Base-by-base conservation (phyloP, 2,888 invertebrate species). In the Andrena chrysosceles region DNA sequence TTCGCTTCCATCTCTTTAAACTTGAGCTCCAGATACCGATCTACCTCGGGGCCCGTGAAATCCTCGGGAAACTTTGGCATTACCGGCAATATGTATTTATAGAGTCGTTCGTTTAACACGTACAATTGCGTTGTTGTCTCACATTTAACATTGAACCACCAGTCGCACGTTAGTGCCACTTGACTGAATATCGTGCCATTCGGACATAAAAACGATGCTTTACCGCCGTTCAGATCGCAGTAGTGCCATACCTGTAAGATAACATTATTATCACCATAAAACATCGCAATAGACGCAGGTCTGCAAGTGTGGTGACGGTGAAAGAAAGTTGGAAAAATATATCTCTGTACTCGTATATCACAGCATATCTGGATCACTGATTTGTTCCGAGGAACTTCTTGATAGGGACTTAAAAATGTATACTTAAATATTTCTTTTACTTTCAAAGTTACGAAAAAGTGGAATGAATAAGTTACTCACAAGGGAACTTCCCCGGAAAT, bases 111-210 rank as follows among this genome's bases (percentile, higher is more conserved):
- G 90, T 98, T 98, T 4, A 98, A 95, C 2, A 98, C 98, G 93
- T 98, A 98, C 0, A 97, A 95, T 93, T 98, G 98, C 0, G 97
- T 95, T 0, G 98, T 98, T 16, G 97, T 96, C 33, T 97, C 96
- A 93, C 98, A 98, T 90, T 97, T 96, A 0, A 98, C 98, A 93
- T 98, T 98, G 94, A 97, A 98, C 98, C 98, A 98, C 98, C 98
- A 98, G 93, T 98, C 98, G 91, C 98, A 98, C 0, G 98, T 98
- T 60, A 98, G 94, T 0, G 96, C 97, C 16, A 97, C 97, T 95
- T 98, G 98, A 86, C 97, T 98, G 94, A 98, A 98, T 91, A 98
- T 97, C 2, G 98, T 98, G 52, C 98, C 98, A 93, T 98, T 98
- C 66, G 98, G 98, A 91, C 98, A 98, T 49, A 98, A 94, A 93